Percentiles rank a stretch among this genome's conserved stretches.
phyloP scores from a whole-genome alignment of 1,140 invertebrate species.

The Zaprionus capensis region DNA sequence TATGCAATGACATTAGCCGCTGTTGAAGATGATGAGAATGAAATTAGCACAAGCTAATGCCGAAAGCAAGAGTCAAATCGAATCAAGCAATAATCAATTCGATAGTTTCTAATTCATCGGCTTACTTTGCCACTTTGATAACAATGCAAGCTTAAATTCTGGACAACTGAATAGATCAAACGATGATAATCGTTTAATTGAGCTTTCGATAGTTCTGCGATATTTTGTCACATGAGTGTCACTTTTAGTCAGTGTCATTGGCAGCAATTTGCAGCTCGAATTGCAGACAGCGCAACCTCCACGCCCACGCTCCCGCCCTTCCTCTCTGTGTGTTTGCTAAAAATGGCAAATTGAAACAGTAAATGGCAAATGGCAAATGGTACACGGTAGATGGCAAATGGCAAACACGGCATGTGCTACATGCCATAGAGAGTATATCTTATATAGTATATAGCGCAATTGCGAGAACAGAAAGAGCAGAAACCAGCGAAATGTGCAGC shows the following conservation, averaged over 20 bases:
- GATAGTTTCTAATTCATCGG: background rate
- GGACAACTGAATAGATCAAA: too few species aligned
- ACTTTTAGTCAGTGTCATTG: conserved; percentile 24
- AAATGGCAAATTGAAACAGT: conserved; percentile 45
- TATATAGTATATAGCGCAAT: background rate
- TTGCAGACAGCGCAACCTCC: conserved; percentile 30
- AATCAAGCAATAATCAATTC: background rate
- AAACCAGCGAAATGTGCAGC: conserved; percentile 7
- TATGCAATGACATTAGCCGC: conserved; percentile 16
- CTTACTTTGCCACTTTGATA: background rate
- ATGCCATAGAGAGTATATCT: background rate
- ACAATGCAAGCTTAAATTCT: too few species aligned
- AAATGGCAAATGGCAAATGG: conserved; percentile 15
- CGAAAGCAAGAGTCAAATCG: background rate
- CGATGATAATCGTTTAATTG: too few species aligned
- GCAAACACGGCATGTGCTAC: background rate
- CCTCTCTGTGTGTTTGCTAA: conserved; percentile 22
- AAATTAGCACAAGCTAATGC: background rate
- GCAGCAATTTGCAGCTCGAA: conserved; percentile 11
- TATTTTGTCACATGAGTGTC: background rate
- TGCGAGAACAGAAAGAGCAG: background rate
- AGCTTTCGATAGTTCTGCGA: background rate
- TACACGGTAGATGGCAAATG: conserved; percentile 11
- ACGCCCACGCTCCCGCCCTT: conserved; percentile 20
- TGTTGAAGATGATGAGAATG: background rate